phyloP scores from a whole-genome alignment of 1,140 invertebrate species.

The Zaprionus davidi region DNA sequence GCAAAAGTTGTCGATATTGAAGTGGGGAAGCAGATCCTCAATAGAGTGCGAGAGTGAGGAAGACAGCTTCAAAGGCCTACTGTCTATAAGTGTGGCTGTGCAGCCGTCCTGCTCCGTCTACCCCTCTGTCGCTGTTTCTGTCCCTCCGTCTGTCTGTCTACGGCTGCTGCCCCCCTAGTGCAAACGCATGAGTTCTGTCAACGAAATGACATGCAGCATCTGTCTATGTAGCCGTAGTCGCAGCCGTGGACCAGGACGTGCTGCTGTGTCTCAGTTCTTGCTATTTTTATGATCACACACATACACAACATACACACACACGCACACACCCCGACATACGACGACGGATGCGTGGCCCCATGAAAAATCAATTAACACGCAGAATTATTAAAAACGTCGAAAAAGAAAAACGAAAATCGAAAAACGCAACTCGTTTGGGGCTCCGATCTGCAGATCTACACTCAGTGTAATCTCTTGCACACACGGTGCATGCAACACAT shows the following conservation, averaged over 20 bases:
- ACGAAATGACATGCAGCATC: slow-evolving; percentile 81
- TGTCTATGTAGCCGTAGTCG: slow-evolving; percentile 67
- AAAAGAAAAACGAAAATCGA: slow-evolving; percentile 46
- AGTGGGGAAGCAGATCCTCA: slow-evolving; percentile 25
- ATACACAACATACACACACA: slow-evolving; percentile 9
- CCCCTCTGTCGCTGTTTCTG: not conserved
- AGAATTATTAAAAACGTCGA: slow-evolving; percentile 81
- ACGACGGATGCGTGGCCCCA: slow-evolving; percentile 81
- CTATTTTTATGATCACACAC: slow-evolving; percentile 77
- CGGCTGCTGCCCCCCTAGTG: slow-evolving; percentile 34
- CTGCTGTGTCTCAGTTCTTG: slow-evolving; percentile 72
- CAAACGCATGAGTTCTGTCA: slow-evolving; percentile 76
- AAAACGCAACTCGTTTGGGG: slow-evolving; percentile 26
- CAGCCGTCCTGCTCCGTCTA: slow-evolving; percentile 18
- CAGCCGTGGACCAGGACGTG: slow-evolving; percentile 69
- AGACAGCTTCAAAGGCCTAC: slow-evolving; percentile 58
- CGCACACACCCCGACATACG: slow-evolving; percentile 31
- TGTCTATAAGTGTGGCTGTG: slow-evolving; percentile 21
- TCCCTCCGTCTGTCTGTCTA: slow-evolving; percentile 16
- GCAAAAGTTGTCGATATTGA: slow-evolving; percentile 61
- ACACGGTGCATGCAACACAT: not conserved
- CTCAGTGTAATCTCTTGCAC: not conserved
- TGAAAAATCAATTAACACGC: slow-evolving; percentile 83
- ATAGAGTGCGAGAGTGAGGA: slow-evolving; percentile 29
- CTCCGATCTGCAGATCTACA: not conserved